These are phyloP conservation scores for Craniophora ligustri DNA, from an alignment of 2,888 invertebrate genomes.

Conservation along the genomic window DNA sequence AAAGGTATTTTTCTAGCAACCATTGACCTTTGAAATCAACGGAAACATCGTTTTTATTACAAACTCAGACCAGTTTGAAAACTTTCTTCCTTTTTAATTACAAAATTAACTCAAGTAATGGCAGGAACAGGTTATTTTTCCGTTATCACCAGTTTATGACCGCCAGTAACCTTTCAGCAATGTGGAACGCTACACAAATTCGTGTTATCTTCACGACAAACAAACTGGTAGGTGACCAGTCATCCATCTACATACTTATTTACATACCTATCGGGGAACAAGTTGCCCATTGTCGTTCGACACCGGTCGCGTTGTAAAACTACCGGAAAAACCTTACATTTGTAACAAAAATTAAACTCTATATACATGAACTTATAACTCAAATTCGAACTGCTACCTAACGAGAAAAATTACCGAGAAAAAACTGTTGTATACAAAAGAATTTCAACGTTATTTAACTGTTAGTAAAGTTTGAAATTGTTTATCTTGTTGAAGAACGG, in stretches of 20 bases:
- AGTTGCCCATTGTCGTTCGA: constrained; percentile 83
- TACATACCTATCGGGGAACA: constrained; percentile 85
- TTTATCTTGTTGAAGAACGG: constrained; percentile 44
- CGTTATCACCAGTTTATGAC: constrained; percentile 53
- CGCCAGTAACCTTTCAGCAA: constrained; percentile 54
- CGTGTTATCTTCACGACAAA: constrained; percentile 64
- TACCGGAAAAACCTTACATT: constrained; percentile 76
- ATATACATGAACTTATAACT: constrained; percentile 35
- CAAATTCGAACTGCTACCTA: not conserved
- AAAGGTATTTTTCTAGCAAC: too few relatives aligned
- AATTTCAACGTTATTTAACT: constrained; percentile 31
- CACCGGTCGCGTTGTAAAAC: constrained; percentile 75
- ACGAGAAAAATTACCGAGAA: constrained; percentile 70
- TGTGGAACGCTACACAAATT: constrained; percentile 55
- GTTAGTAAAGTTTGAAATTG: constrained; percentile 51
- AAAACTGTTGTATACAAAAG: constrained; percentile 33
- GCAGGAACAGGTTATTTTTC: constrained; percentile 28
- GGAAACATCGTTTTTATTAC: not conserved
- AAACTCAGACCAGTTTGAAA: not conserved
- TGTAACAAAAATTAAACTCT: constrained; percentile 63
- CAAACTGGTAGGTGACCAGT: constrained; percentile 81
- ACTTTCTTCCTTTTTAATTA: not conserved
- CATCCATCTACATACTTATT: constrained; percentile 83
- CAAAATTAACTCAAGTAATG: constrained; percentile 1
- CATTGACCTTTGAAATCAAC: not conserved